Base-by-base conservation (phyloP, 2,888 invertebrate species). In the Hetaerina titia region DNA sequence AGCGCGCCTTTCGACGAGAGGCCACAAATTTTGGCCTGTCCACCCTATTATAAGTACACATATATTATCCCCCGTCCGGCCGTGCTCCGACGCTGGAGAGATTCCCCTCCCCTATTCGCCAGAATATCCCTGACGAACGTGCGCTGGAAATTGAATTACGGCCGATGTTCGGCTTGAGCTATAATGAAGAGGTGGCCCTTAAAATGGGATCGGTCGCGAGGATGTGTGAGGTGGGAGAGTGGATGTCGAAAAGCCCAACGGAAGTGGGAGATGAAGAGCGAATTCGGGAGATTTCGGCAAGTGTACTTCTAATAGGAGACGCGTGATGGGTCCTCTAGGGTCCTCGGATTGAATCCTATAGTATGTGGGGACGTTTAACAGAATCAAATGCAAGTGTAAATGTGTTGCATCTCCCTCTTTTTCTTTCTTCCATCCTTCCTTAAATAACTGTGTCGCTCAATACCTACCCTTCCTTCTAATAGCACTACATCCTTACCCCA, bases 21-120 rank as follows among this genome's bases (percentile, higher is more conserved):
- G 89, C 57, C 11, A 89, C 89, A 89, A 89, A 89, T 89, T 58
- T 89, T 57, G 56, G 58, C 89, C 89, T 89, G 89, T 89, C 89
- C 89, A 89, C 89, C 89, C 58, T 89, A 89, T 89, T 89, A 89
- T 89, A 89, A 89, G 89, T 89, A 89, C 89, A 89, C 58, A 89
- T 89, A 89, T 56, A 69, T 69, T 45, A 56, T 89, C 58, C 56
- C 89, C 89, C 56, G 8, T 56, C 19, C 22, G 57, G 57, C 89
- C 89, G 58, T 56, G 58, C 89, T 57, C 58, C 89, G 58, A 57
- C 57, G 57, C 13, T 13, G 56, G 57, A 89, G 45, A 57, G 89
- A 69, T 69, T 69, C n/a, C 89, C 58, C 58, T 89, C 11, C n/a
- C 56, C 89, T 89, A 17, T 45, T 45, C 45, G 45, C 45, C 45